Percentiles rank a stretch among this genome's conserved stretches.
These are phyloP conservation scores for Mus minutoides DNA, from an alignment of 2,797 vertebrate genomes.

Conservation along the genomic window DNA sequence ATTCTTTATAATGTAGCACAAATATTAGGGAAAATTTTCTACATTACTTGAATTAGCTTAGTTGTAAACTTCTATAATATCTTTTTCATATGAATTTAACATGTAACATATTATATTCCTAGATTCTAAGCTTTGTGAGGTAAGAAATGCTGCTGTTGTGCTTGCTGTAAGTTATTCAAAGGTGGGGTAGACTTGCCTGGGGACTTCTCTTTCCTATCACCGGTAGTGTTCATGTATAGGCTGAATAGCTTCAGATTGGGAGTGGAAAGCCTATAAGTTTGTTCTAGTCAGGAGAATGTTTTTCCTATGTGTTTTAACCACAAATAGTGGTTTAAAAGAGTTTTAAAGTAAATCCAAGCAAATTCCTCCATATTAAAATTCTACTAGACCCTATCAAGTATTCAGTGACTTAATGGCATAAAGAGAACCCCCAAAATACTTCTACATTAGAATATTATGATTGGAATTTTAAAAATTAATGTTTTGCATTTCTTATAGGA, in stretches of 20 bases:
- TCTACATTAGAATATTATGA: slow-evolving; percentile 42
- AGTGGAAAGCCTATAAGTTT: not conserved
- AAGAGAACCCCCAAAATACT: slow-evolving; percentile 23
- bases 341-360: slow-evolving; percentile 32
- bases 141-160: not conserved
- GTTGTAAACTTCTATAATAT: not conserved
- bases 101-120: slow-evolving; percentile 18
- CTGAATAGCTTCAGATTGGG: not conserved
- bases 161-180: not conserved
- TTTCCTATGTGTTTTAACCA: not conserved
- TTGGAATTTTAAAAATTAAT: slow-evolving; percentile 57
- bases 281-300: slow-evolving; percentile 3
- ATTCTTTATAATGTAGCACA: slow-evolving; percentile 32
- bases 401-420: slow-evolving; percentile 24
- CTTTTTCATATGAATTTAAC: not conserved
- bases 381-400: not conserved
- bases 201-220: not conserved
- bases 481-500: slow-evolving; percentile 86
- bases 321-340: not conserved
- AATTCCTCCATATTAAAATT: slow-evolving; percentile 27
- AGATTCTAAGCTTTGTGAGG: not conserved
- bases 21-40: slow-evolving; percentile 26
- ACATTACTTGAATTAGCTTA: not conserved
- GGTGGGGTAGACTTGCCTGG: not conserved
- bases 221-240: not conserved